Evolutionary conservation across 2,797 vertebrate genomes (phyloP).

Genomic region (Carapus acus): DNA sequence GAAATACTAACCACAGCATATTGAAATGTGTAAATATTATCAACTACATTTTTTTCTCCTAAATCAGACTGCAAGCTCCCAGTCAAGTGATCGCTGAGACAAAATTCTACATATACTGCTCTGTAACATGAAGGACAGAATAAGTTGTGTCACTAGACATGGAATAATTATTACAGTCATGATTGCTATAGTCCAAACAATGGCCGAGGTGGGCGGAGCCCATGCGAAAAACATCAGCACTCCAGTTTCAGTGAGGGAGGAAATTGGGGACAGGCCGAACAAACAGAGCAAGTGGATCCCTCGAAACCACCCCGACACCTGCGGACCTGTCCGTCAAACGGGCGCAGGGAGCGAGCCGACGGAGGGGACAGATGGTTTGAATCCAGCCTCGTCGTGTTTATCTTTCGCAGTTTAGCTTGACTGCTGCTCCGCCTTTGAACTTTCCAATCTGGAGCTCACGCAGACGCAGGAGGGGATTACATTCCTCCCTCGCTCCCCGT

Average conservation of each 20-base stretch:
- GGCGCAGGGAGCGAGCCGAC: conserved; percentile 1
- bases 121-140: too few species aligned
- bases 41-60: too few species aligned
- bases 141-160: too few species aligned
- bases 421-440: not conserved
- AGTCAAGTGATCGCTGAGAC: too few species aligned
- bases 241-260: conserved; percentile 36
- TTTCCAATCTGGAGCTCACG: not conserved
- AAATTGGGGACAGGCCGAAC: conserved; percentile 33
- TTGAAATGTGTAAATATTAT: too few species aligned
- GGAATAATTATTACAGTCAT: conserved; percentile 7
- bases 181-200: conserved; percentile 15
- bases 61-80: too few species aligned
- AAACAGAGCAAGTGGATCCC: conserved; percentile 24
- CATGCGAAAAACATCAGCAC: conserved; percentile 31
- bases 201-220: conserved; percentile 20
- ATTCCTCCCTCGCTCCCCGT: too few species aligned
- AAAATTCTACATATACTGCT: too few species aligned
- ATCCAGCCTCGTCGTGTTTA: conserved; percentile 1
- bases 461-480: too few species aligned
- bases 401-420: not conserved
- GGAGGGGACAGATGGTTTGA: not conserved
- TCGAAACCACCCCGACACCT: conserved; percentile 9
- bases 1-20: too few species aligned
- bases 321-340: conserved; percentile 5